Base-by-base conservation (phyloP, 2,113 vertebrate genomes). In the Poicephalus meyeri region DNA sequence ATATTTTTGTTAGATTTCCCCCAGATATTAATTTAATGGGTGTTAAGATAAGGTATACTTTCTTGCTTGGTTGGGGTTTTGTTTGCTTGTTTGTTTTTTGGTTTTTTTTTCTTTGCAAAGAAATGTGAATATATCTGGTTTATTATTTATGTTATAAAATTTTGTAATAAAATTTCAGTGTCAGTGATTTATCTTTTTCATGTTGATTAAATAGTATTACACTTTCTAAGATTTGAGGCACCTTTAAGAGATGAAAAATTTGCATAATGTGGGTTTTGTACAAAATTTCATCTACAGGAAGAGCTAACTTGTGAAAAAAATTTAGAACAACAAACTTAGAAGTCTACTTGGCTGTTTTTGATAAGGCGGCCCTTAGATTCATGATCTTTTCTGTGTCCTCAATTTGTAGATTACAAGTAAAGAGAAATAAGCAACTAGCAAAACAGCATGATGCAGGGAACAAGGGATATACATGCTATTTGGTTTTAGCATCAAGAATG, bases 1-100 rank as follows among this genome's bases (percentile, higher is more conserved):
- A n/a, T 1, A 4, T 7, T 46, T 52, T 74, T 60, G 6, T 53
- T 20, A 64, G 6, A 20, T 37, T 46, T 58, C 14, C 39, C 11
- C 25, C 8, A 17, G 1, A 9, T 64, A 31, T n/a, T 70, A 56
- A n/a, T 65, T 70, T 64, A 4, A 18, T 35, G 9, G 25, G 5
- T 47, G 28, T 52, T 49, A 83, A 60, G 10, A 46, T 49, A 16
- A 41, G 6, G 6, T 56, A 17, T 10, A 3, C 13, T 69, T 20
- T 0, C 26, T 56, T 72, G 1, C 2, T 86, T 42, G 7, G 0
- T 16, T 60, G 21, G 37, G 9, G 8, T 28, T 52, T 29, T 29
- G 37, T 37, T 52, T 50, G 25, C 28, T 53, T 10, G 16, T 18
- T 53, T 53, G 0, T 63, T 79, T 24, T 16, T 13, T 46, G 41